Base-by-base conservation (phyloP, 2,113 vertebrate species). In the Spermophilus dauricus region DNA sequence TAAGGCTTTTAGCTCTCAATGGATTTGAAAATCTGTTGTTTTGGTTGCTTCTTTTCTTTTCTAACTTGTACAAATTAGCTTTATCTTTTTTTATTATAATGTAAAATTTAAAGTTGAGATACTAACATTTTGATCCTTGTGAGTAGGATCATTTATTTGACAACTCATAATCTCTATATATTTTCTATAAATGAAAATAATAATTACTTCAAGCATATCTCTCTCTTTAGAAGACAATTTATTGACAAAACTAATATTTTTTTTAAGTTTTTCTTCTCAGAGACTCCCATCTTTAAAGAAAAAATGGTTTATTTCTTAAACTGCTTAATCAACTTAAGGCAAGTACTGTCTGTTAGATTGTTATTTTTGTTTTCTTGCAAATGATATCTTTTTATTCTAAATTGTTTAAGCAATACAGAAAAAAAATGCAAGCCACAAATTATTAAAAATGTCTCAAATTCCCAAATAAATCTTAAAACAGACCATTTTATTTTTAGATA, bases 21-120 rank as follows among this genome's bases (percentile, higher is more conserved):
- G 45, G 58, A 12, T 70, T 91, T 84, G 0, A 53, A 28, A 53
- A 5, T 51, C 1, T 22, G 28, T 73, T 34, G 4, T 80, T n/a
- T 90, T 28, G 53, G 12, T 92, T 39, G 10, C 12, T 58, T 39
- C 13, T 84, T 86, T 95, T 72, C 39, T 93, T 51, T 14, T 84
- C 30, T 73, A 72, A 93, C 30, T 81, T 83, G 1, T 63, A 61
- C 26, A 85, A 91, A 53, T 61, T 3, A 88, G 22, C 3, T 82
- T 86, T 83, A 30, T 69, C 8, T n/a, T 72, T 45, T 45, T 56
- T 86, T 90, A 77, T 69, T 73, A 37, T 45, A 86, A 77, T 1
- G 11, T n/a, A 8, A 96, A 97, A 92, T 78, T 65, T 70, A 78
- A 82, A 73, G 24, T 67, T 48, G 56, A 69, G 32, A 76, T 37